Evolutionary conservation across 2,797 vertebrate species (phyloP).

Genomic region (Octomys mimax): DNA sequence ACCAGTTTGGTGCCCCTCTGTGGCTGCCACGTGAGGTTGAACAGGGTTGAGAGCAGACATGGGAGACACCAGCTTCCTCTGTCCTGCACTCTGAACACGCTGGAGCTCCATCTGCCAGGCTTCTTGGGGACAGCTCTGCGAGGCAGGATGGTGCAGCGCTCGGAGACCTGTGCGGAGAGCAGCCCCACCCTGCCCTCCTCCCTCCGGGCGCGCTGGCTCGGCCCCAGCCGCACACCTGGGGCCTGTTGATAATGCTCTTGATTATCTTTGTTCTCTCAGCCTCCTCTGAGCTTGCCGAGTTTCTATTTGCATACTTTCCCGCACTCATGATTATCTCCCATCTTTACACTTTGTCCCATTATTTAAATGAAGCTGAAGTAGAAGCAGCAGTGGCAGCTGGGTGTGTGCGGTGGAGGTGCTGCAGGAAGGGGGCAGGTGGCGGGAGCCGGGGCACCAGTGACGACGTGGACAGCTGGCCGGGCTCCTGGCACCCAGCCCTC

Average conservation of each 20-base stretch:
- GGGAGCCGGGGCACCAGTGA: accelerated
- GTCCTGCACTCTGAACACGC: background rate
- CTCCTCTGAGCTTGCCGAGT: slow-evolving; percentile 33
- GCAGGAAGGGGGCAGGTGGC: background rate
- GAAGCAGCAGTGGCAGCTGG: slow-evolving; percentile 75
- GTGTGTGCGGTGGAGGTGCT: background rate
- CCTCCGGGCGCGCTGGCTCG: background rate
- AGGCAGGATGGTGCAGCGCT: background rate
- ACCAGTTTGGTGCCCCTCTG: background rate
- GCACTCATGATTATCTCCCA: slow-evolving; percentile 72
- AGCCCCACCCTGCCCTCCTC: background rate
- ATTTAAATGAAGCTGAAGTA: slow-evolving; percentile 76
- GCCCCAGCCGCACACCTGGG: slow-evolving; percentile 63
- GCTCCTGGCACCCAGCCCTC: background rate
- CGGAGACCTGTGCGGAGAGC: background rate
- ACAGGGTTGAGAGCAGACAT: background rate
- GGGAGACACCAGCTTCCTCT: background rate
- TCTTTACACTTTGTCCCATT: slow-evolving; percentile 71
- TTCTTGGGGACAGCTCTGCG: background rate
- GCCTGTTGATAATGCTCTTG: slow-evolving; percentile 64
- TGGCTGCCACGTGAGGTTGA: background rate
- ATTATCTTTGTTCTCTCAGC: slow-evolving; percentile 75
- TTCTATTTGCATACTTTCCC: slow-evolving; percentile 74
- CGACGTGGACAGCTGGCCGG: background rate
- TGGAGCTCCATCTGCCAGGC: background rate